Evolutionary conservation across 1,140 invertebrate genomes (phyloP), one percentile per base, ranked within the genome.

Genomic region (Caenorhabditis brenneri): DNA sequence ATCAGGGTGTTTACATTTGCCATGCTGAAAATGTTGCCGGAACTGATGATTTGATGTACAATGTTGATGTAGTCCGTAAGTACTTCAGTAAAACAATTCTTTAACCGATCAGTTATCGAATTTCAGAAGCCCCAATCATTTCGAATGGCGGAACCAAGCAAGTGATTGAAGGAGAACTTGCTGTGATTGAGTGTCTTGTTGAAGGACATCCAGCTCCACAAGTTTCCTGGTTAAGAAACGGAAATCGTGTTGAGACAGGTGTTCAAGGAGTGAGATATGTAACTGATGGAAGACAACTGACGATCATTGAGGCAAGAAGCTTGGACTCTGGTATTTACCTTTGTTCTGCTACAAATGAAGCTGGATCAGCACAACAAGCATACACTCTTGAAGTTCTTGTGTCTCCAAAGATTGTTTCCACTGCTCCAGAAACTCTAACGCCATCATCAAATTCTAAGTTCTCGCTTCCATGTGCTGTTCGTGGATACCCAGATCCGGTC

Each of bases 311-410:
- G 53, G 86, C 89, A 2, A 83, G 87, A 24, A 87, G 60, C 48
- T 82, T 89, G 16, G 90, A 91, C 55, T 88, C 88, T 15, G 90
- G 90, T 58, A 89, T 90, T 42, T 91, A 91, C 80, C 85, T 89
- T n/a, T 91, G 90, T 53, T 82, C 85, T 19, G 88, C 88, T 27
- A 87, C 86, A 0, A 87, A 87, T 42, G 89, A 90, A 80, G 90
- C 88, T 22, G 90, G 90, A 29, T 89, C 85, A 31, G 86, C 88
- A 33, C 88, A 90, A 39, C 89, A 91, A 80, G 89, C 88, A 9
- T 91, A 88, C 60, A 89, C 88, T 0, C 83, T 91, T 7, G 88
- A 90, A 82, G 86, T 91, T 58, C 69, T 88, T 2, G 88, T 88
- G 19, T 33, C 83, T 2, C 90, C 90, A 16, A 87, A 87, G 39